Percentiles rank a stretch among this genome's conserved stretches.
Evolutionary conservation across 2,113 vertebrate genomes (phyloP).

Genomic region (Sylvietta virens): DNA sequence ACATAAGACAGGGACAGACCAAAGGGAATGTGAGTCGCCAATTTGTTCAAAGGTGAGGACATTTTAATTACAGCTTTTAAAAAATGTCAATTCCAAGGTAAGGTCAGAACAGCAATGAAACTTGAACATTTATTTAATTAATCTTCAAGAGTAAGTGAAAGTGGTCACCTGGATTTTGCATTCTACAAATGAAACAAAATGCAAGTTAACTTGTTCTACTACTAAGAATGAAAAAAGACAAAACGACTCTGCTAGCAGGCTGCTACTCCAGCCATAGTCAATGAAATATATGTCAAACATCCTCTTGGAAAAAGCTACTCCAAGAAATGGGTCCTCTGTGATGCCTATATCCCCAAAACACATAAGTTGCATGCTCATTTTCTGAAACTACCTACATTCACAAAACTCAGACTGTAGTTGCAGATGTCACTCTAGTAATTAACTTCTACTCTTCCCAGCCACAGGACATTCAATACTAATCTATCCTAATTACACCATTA

Average conservation of each 20-base stretch:
- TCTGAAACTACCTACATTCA: background rate
- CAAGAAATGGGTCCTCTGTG: background rate
- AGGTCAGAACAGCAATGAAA: background rate
- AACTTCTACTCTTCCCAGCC: background rate
- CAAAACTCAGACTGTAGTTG: background rate
- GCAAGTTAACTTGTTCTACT: background rate
- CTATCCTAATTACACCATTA: background rate
- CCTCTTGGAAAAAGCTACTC: background rate
- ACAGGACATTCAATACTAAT: background rate
- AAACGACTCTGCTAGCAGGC: background rate
- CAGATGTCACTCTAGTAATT: background rate
- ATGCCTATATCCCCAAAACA: background rate
- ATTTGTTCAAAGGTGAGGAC: background rate
- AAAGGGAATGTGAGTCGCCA: background rate
- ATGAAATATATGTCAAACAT: background rate
- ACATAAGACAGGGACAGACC: background rate
- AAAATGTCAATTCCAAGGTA: background rate
- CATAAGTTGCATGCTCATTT: background rate
- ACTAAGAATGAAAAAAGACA: background rate
- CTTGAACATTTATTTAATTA: background rate
- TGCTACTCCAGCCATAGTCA: background rate
- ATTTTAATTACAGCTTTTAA: background rate
- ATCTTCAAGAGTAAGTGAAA: background rate
- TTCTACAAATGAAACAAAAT: background rate
- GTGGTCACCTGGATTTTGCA: background rate